Evolutionary conservation across 1,140 invertebrate genomes (phyloP), one percentile per base, ranked within the genome.

Genomic region (Homarus americanus): DNA sequence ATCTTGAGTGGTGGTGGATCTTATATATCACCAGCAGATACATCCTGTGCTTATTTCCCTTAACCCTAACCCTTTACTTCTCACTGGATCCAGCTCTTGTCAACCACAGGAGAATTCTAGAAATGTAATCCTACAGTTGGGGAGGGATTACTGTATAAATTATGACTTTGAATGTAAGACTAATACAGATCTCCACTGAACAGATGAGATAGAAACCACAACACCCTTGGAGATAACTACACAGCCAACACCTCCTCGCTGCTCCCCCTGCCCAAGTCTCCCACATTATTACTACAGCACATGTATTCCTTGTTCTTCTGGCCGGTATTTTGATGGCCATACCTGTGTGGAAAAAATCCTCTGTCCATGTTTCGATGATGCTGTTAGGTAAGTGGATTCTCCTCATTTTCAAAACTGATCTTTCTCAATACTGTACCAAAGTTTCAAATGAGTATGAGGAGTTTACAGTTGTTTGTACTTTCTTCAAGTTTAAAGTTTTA

Each of bases 311-410:
- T 95, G 94, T 93, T 91, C 92, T 73, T 28, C 75, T 4, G 94
- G 95, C 24, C 88, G 94, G 17, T 96, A 95, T 94, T 98, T 96
- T 95, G 95, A 98, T 94, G 97, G 97, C 10, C 94, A 95, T 63
- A 94, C 94, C 73, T 98, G 97, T 94, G 96, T 97, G 0, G 92
- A 94, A 0, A 94, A 95, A 44, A 94, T 95, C 78, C 95, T 97
- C 92, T 98, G 97, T 93, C 96, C 97, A 0, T 98, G 97, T 93
- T 94, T 96, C 41, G 95, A 96, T 82, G 96, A 96, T 58, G 96
- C 96, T 91, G 95, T 96, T 72, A 93, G 95, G 96, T 97, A 94
- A 95, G 95, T 94, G 0, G 24, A 24, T 36, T 34, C 1, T 38
- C n/a, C 9, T 69, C 66, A n/a, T 69, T 34, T 34, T 28, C 24